Evolutionary conservation across 2,113 vertebrate species (phyloP).

Genomic region (Cavia porcellus): DNA sequence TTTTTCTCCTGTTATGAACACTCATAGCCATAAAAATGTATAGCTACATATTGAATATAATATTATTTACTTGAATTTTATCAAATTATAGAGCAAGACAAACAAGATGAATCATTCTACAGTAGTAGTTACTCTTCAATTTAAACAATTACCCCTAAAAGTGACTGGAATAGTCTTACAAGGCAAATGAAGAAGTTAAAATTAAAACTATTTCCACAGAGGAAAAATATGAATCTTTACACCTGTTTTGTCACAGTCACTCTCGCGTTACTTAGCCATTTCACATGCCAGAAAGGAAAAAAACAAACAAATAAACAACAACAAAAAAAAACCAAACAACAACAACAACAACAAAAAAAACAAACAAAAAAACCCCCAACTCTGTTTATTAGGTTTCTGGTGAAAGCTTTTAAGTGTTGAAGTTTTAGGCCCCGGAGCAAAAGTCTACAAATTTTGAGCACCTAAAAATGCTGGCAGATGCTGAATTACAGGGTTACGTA

Average conservation of each 20-base stretch:
- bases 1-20: background rate
- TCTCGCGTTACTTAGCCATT: constrained; percentile 27
- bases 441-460: constrained; percentile 42
- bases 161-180: background rate
- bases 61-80: background rate
- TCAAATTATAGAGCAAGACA: constrained; percentile 27
- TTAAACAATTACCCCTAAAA: constrained; percentile 17
- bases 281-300: background rate
- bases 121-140: background rate
- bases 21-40: background rate
- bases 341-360: too few species aligned
- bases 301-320: too few species aligned
- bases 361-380: too few species aligned
- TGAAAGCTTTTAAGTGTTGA: constrained; percentile 32
- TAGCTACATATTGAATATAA: background rate
- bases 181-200: constrained; percentile 34
- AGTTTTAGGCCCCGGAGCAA: constrained; percentile 47
- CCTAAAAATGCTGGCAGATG: constrained; percentile 21
- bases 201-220: constrained; percentile 41
- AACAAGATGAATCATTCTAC: background rate
- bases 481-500: background rate
- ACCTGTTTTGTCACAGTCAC: background rate
- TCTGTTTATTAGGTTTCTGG: background rate
- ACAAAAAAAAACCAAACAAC: too few species aligned
- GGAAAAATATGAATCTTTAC: background rate